phyloP scores from a whole-genome alignment of 53 echinoderm and acorn worm species.

The Holothuria scabra region DNA sequence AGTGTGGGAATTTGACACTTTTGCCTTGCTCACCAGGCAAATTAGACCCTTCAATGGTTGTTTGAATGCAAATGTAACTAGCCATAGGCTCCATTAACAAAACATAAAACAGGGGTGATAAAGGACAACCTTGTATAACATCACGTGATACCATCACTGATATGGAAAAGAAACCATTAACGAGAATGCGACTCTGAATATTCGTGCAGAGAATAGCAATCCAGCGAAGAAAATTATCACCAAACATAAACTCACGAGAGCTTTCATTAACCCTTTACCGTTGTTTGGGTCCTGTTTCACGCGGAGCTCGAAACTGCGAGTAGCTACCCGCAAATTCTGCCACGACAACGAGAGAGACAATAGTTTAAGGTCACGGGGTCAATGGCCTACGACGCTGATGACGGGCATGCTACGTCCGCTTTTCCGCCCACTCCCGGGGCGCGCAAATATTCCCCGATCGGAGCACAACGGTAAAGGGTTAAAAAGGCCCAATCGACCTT shows the following conservation, averaged over 20 bases:
- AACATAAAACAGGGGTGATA: slow-evolving; percentile 47
- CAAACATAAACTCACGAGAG: slow-evolving; percentile 30
- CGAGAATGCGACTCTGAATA: slow-evolving; percentile 33
- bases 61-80: background rate
- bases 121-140: slow-evolving; percentile 54
- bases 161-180: slow-evolving; percentile 38
- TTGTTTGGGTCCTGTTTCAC: too few relatives aligned
- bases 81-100: background rate
- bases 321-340: too few relatives aligned
- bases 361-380: too few relatives aligned
- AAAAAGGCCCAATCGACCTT: slow-evolving; percentile 47
- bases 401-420: too few relatives aligned
- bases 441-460: too few relatives aligned
- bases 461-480: too few relatives aligned
- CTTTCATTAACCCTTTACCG: too few relatives aligned
- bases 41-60: background rate
- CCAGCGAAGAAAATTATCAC: slow-evolving; percentile 45
- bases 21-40: background rate
- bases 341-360: too few relatives aligned
- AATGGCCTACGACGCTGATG: too few relatives aligned
- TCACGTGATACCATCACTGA: slow-evolving; percentile 13
- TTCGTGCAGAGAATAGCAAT: slow-evolving; percentile 48
- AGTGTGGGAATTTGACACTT: background rate
- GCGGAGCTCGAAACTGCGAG: too few relatives aligned
- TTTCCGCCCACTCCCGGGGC: too few relatives aligned